Conservation (phyloP, 35 echinoderm and acorn worm genomes). For the Eucidaris tribuloides region DNA sequence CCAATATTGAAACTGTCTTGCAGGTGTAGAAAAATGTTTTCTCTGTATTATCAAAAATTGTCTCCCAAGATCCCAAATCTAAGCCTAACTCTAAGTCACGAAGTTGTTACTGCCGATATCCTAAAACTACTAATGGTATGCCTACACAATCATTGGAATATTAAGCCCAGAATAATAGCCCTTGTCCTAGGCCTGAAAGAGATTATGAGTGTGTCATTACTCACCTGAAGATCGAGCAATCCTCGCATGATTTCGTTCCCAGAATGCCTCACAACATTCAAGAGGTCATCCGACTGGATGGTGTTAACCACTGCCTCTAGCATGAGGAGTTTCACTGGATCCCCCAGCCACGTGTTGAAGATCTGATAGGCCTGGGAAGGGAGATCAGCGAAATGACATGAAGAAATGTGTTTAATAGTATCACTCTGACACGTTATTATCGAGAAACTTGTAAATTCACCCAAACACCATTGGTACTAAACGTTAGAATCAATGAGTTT, state of each 20-base stretch:
- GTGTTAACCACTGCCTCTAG: slow-evolving; percentile 65
- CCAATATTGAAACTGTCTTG: no score
- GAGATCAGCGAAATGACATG: no score
- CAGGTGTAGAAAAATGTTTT: background rate
- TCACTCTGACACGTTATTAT: no score
- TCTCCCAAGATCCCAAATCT: background rate
- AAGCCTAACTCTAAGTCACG: background rate
- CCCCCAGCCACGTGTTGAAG: slow-evolving; percentile 97
- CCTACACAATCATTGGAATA: background rate
- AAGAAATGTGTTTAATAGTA: no score
- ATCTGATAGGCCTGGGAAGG: slow-evolving; percentile 8
- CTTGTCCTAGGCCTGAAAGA: background rate
- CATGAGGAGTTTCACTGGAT: slow-evolving; percentile 72
- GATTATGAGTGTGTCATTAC: background rate
- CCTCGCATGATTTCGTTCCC: slow-evolving; percentile 27
- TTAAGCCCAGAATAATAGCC: background rate
- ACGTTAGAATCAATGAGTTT: no score
- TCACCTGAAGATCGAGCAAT: slow-evolving; percentile 51
- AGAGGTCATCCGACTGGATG: slow-evolving; percentile 45
- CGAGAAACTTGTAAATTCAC: no score
- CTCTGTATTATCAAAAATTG: background rate
- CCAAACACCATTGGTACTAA: no score
- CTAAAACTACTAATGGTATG: background rate
- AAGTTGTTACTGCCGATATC: background rate
- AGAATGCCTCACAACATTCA: slow-evolving; percentile 36